Evolutionary conservation across 2,888 invertebrate species (phyloP).

Genomic region (Phengaris arion): DNA sequence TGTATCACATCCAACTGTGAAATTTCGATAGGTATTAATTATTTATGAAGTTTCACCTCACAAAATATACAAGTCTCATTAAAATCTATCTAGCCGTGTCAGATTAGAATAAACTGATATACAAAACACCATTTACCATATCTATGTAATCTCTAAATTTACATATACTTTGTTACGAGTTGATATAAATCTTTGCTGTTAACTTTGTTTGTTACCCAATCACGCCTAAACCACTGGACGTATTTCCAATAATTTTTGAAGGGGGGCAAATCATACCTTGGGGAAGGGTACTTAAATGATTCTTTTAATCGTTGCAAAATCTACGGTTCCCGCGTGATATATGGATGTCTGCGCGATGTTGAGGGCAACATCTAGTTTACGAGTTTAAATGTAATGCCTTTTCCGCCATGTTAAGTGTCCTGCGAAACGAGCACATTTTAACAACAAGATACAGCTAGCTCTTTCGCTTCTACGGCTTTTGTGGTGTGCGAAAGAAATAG

Average conservation of each 20-base stretch:
- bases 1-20: not conserved
- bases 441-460: not conserved
- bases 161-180: constrained; percentile 3
- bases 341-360: not conserved
- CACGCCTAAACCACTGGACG: not conserved
- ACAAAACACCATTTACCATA: constrained; percentile 1
- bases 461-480: not conserved
- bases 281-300: too few relatives aligned
- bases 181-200: too few relatives aligned
- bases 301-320: not conserved
- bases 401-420: constrained; percentile 15
- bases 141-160: not conserved
- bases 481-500: not conserved
- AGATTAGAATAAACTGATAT: constrained; percentile 21
- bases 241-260: not conserved
- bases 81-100: constrained; percentile 4
- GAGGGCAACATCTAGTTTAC: not conserved
- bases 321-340: not conserved
- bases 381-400: constrained; percentile 17
- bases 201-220: too few relatives aligned
- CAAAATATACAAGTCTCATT: constrained; percentile 12
- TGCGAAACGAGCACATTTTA: not conserved
- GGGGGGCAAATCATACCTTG: too few relatives aligned
- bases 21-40: constrained; percentile 2
- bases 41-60: constrained; percentile 5